Percentiles rank a stretch among this genome's conserved stretches.
Conservation (phyloP, 2,888 invertebrate genomes). For the Amphimallon solstitiale region DNA sequence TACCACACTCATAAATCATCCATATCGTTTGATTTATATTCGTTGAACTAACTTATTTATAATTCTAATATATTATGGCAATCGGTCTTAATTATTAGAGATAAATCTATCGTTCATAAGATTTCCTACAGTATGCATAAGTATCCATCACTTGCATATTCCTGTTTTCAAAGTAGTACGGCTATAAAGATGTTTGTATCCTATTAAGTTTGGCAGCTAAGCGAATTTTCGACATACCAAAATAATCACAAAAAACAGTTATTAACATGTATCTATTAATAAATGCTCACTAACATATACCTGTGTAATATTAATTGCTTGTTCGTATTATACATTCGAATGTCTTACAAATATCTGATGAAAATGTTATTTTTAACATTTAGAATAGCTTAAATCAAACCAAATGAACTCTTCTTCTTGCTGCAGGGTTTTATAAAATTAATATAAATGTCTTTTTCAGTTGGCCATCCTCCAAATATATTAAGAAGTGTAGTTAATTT, state of each 20-base stretch:
- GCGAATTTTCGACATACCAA: background rate
- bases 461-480: conserved; percentile 18
- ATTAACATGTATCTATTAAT: conserved; percentile 1
- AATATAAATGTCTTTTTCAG: conserved; percentile 2
- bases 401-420: background rate
- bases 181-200: too few relatives aligned
- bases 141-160: too few relatives aligned
- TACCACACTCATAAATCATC: too few relatives aligned
- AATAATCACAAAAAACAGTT: conserved; percentile 5
- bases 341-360: background rate
- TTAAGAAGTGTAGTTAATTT: background rate
- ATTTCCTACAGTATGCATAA: too few relatives aligned
- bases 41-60: too few relatives aligned
- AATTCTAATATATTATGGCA: too few relatives aligned
- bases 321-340: background rate
- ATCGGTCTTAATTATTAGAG: too few relatives aligned
- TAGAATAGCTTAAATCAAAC: background rate
- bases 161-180: too few relatives aligned
- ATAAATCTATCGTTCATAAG: too few relatives aligned
- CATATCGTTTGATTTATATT: too few relatives aligned
- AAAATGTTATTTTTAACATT: conserved; percentile 20
- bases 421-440: background rate
- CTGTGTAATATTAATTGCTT: background rate
- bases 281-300: background rate
- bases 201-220: too few relatives aligned